These are phyloP conservation scores for Leucophenga varia DNA, from an alignment of 1,140 invertebrate genomes.

Conservation along the genomic window DNA sequence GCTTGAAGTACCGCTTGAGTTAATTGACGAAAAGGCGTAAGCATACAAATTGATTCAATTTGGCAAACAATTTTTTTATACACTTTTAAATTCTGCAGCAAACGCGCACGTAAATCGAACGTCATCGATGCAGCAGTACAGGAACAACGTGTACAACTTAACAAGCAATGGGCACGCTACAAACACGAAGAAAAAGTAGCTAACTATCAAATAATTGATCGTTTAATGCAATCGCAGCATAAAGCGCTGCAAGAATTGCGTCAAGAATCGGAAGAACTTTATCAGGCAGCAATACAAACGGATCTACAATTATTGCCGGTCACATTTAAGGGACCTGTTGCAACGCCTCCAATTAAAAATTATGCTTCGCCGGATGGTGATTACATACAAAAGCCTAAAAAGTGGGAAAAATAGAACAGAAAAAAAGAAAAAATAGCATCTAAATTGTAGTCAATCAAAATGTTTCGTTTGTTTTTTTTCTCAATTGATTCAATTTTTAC, in stretches of 20 bases:
- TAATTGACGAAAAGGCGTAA: constrained; percentile 70
- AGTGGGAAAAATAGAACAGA: constrained; percentile 74
- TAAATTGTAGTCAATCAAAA: too few relatives aligned
- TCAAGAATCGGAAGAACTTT: constrained; percentile 77
- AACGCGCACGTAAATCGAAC: constrained; percentile 58
- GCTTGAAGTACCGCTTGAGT: constrained; percentile 67
- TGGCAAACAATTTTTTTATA: neutral
- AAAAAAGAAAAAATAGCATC: too few relatives aligned
- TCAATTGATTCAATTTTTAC: too few relatives aligned
- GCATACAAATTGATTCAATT: constrained; percentile 8
- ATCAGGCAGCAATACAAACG: constrained; percentile 77
- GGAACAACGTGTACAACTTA: constrained; percentile 61
- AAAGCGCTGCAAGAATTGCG: constrained; percentile 75
- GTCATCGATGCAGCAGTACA: constrained; percentile 58
- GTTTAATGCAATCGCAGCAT: constrained; percentile 68
- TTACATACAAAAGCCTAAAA: constrained; percentile 77
- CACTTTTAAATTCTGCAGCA: constrained; percentile 51
- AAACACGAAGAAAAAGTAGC: constrained; percentile 64
- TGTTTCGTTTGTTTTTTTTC: too few relatives aligned
- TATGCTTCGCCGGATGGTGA: constrained; percentile 82
- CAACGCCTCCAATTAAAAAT: constrained; percentile 75
- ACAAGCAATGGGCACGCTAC: constrained; percentile 74
- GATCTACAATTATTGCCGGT: constrained; percentile 71
- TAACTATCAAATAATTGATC: constrained; percentile 69
- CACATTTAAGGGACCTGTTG: constrained; percentile 66